Base-by-base conservation (phyloP, 2,888 invertebrate genomes). In the Agrotis exclamationis region DNA sequence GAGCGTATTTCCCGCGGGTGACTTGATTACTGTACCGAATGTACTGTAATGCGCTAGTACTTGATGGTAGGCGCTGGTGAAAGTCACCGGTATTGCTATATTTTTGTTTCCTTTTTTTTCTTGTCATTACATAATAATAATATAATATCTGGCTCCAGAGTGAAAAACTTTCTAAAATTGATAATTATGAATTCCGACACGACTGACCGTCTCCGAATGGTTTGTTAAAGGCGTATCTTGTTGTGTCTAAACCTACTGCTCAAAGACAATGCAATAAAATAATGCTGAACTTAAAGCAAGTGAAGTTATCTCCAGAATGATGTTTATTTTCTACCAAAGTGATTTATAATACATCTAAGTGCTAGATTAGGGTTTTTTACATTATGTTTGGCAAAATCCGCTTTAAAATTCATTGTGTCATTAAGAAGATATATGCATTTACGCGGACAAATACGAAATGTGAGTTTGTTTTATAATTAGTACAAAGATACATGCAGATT, bases 1-100 rank as follows among this genome's bases (percentile, higher is more conserved):
- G 66, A 85, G 80, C 81, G 82, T 86, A 90, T 90, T 90, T 90
- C 90, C 88, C 90, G 62, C 20, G 90, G 86, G 90, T 63, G 74
- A 67, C 85, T 88, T 86, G 85, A 83, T 85, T 77, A 74, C 70
- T 65, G 62, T 58, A n/a, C 56, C 39, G 60, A 79, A 74, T 67
- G 58, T 74, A 51, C 69, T 22, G 58, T 78, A 68, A 72, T 76
- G 59, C 68, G 59, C 54, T 59, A 39, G 63, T 64, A 74, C 50
- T 69, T 65, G 73, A 81, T 71, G 51, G 53, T 70, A 48, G 59
- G 44, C 62, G 39, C 50, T 57, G 33, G 58, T 60, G 20, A 60
- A 63, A 33, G 39, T 62, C 48, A 28, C 22, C 18, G n/a, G 28
- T 39, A 11, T 39, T 39, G 39, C 39, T 39, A 39, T 39, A 39